Evolutionary conservation across 2,888 invertebrate species (phyloP), one percentile per base, ranked within the genome.

Genomic region (Drosophila phalerata): DNA sequence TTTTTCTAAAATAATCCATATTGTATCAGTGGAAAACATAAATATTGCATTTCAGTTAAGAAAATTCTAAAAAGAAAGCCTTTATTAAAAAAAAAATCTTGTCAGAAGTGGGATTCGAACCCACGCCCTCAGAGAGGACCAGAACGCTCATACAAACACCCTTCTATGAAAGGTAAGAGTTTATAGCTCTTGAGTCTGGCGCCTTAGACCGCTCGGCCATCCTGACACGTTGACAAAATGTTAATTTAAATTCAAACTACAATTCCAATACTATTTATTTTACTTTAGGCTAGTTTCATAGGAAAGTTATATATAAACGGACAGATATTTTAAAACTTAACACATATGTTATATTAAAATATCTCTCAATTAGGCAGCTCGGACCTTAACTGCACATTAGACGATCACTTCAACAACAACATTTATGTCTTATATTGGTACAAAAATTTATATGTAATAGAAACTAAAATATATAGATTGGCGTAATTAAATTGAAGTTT

Each of bases 161-260:
- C 30, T 60, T 61, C 63, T 56, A 1, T 1, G 69, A 73, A 72
- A 70, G 78, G 85, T 53, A 85, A 86, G 87, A 87, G 68, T 69
- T 15, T 32, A 42, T 22, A 37, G 49, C 82, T 83, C 89, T 89
- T 90, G 89, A 90, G 89, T 90, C 90, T 90, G 90, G 90, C 91
- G 91, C 88, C 90, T 91, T 91, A 90, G 91, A 90, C 90, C 91
- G 90, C 91, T 91, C 91, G 91, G 90, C 90, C 91, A 90, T 89
- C 90, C 91, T 91, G 91, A 91, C 91, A 70, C 37, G 64, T 19
- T 55, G 19, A 0, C 22, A 37, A 4, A 4, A 0, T 0, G 0
- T 1, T 9, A 30, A n/a, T 6, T 42, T 32, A 15, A 22, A 32
- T 42, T 15, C 13, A 51, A 5, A 1, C 32, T 40, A 32, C 11